These are phyloP conservation scores for Listronotus bonariensis DNA, from an alignment of 1,140 invertebrate species.

Conservation along the genomic window DNA sequence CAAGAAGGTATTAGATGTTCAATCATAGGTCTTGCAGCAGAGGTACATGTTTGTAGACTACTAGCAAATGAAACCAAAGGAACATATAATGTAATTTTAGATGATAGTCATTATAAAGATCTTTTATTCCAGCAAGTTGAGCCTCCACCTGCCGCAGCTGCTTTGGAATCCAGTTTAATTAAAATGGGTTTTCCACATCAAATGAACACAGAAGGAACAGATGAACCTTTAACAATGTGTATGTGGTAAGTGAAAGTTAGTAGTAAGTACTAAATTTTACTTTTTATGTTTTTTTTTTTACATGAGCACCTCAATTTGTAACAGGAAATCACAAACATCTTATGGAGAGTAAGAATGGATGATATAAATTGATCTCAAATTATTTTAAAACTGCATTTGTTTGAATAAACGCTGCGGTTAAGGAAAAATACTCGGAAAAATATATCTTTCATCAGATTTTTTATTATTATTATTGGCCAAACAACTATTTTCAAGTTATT, in stretches of 20 bases:
- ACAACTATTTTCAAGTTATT: no score
- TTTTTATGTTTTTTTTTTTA: no score
- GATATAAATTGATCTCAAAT: no score
- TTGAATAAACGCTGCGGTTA: no score
- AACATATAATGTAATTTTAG: conserved; percentile 84
- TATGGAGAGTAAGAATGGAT: no score
- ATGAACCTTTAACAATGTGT: conserved; percentile 77
- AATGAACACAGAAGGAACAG: conserved; percentile 62
- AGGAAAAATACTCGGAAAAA: no score
- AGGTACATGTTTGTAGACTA: conserved; percentile 87
- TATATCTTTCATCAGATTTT: no score
- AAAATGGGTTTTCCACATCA: conserved; percentile 93
- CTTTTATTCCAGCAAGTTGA: conserved; percentile 78
- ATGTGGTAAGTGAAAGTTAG: conserved; percentile 71
- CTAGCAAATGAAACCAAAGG: conserved; percentile 85
- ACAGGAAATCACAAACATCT: no score
- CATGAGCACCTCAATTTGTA: no score
- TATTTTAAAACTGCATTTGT: no score
- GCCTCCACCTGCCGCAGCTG: conserved; percentile 83
- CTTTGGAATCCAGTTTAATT: conserved; percentile 81
- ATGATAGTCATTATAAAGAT: conserved; percentile 89
- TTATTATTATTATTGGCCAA: no score
- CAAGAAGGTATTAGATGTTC: conserved; percentile 83
- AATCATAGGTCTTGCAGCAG: conserved; percentile 93
- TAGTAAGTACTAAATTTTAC: no score